phyloP scores from a whole-genome alignment of 64 coral and sea anemone species.

The Platygyra sinensis region DNA sequence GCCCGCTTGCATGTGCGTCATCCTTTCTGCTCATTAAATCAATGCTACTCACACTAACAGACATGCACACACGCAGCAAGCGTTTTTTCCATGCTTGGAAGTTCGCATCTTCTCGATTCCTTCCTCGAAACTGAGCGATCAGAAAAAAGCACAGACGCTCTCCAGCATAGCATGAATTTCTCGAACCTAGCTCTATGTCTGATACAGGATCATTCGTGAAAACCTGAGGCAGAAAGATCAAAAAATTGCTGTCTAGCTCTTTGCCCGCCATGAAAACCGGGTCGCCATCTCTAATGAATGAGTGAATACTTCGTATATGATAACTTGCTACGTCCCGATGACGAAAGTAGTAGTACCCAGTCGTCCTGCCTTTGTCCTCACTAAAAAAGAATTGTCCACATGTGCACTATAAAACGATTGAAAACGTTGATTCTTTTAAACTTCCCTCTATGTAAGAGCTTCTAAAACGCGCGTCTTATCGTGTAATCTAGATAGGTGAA shows the following conservation, averaged over 20 bases:
- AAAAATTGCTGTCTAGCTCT: conserved; percentile 91
- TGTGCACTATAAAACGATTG: too few relatives aligned
- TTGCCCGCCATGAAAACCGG: conserved; percentile 67
- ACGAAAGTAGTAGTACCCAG: not conserved
- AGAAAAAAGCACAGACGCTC: conserved; percentile 82
- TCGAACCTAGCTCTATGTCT: conserved; percentile 81
- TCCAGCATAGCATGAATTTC: conserved; percentile 86
- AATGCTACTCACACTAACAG: conserved; percentile 79
- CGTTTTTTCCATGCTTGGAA: conserved; percentile 79
- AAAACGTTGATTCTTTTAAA: too few relatives aligned
- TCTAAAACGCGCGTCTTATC: too few relatives aligned
- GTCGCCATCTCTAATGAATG: conserved; percentile 27
- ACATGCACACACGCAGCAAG: conserved; percentile 63
- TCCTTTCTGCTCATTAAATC: conserved; percentile 60
- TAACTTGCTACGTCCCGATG: not conserved
- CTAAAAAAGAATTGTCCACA: too few relatives aligned
- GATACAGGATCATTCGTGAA: conserved; percentile 75
- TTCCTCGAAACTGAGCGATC: conserved; percentile 91
- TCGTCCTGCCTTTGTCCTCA: not conserved
- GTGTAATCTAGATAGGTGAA: too few relatives aligned
- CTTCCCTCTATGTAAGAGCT: too few relatives aligned
- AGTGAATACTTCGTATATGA: not conserved
- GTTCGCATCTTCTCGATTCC: conserved; percentile 32
- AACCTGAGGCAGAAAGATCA: conserved; percentile 78
- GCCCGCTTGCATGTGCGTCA: conserved; percentile 37